Evolutionary conservation across 2,888 invertebrate genomes (phyloP).

Genomic region (Xylota sylvarum): DNA sequence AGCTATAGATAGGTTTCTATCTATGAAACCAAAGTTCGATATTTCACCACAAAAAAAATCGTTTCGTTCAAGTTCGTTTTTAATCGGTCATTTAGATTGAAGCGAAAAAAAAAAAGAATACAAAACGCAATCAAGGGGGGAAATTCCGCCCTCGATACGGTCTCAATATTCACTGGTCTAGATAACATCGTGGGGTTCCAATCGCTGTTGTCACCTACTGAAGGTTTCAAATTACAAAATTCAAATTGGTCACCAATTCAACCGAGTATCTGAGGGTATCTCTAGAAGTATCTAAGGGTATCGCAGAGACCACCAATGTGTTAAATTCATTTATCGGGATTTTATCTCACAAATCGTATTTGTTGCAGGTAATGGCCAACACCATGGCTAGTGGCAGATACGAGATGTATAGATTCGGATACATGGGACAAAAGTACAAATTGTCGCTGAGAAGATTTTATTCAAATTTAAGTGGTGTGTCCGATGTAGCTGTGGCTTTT

Average conservation of each 20-base stretch:
- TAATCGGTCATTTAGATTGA: slow-evolving; percentile 58
- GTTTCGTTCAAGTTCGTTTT: slow-evolving; percentile 41
- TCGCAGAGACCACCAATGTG: slow-evolving; percentile 59
- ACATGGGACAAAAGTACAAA: slow-evolving; percentile 9
- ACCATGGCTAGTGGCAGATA: slow-evolving; percentile 27
- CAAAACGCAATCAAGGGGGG: slow-evolving; percentile 31
- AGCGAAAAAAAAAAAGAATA: slow-evolving; percentile 32
- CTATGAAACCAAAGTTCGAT: slow-evolving; percentile 15
- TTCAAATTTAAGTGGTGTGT: slow-evolving; percentile 50
- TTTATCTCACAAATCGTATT: slow-evolving; percentile 35
- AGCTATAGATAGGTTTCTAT: slow-evolving; percentile 13
- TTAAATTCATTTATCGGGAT: slow-evolving; percentile 43
- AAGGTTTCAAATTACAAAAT: slow-evolving; percentile 48
- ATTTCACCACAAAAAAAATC: slow-evolving; percentile 3
- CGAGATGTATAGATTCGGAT: slow-evolving; percentile 12
- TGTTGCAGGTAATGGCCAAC: slow-evolving; percentile 2
- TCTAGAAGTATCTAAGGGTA: slow-evolving; percentile 3
- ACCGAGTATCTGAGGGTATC: slow-evolving; percentile 8
- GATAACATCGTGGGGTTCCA: slow-evolving; percentile 41
- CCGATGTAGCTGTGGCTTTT: slow-evolving; percentile 32
- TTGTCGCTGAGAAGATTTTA: slow-evolving; percentile 26
- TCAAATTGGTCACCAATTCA: slow-evolving; percentile 23
- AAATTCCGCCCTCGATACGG: slow-evolving; percentile 18
- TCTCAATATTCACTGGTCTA: slow-evolving; percentile 25
- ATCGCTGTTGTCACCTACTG: slow-evolving; percentile 40